A percentile compares a stretch with the other conserved stretches of the same genome.
phyloP scores from a whole-genome alignment of 2,888 invertebrate species.

The Euspilapteryx auroguttella region DNA sequence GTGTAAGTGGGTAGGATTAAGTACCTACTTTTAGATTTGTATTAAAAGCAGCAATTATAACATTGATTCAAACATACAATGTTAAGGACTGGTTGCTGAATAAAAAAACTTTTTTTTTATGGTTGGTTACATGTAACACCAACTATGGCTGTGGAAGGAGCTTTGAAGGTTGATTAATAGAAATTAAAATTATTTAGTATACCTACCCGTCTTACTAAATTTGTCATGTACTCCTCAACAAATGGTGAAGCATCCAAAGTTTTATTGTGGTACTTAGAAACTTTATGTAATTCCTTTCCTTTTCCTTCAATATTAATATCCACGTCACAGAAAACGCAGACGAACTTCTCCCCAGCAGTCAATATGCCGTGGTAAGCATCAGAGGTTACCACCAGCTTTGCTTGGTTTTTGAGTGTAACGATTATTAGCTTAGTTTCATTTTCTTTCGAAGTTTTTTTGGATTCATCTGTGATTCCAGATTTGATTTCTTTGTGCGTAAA shows the following conservation, averaged over 20 bases:
- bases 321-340: constrained; percentile 24
- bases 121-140: too few relatives aligned
- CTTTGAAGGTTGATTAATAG: too few relatives aligned
- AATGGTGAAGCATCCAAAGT: constrained; percentile 19
- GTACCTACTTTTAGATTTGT: too few relatives aligned
- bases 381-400: constrained; percentile 24
- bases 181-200: constrained; percentile 1
- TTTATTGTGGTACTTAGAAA: constrained; percentile 15
- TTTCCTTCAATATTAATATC: constrained; percentile 15
- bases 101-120: too few relatives aligned
- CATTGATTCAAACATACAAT: too few relatives aligned
- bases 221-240: constrained; percentile 19
- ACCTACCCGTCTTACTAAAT: constrained; percentile 28
- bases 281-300: constrained; percentile 22
- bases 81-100: too few relatives aligned
- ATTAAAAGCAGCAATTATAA: too few relatives aligned
- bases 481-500: too few relatives aligned
- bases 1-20: too few relatives aligned
- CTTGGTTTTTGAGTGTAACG: constrained; percentile 20
- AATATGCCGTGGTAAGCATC: constrained; percentile 31
- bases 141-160: too few relatives aligned
- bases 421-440: constrained; percentile 17
- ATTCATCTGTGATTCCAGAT: background rate
- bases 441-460: background rate
- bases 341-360: constrained; percentile 16